Base-by-base conservation (phyloP, 2,797 vertebrate species). In the Florisuga fusca region DNA sequence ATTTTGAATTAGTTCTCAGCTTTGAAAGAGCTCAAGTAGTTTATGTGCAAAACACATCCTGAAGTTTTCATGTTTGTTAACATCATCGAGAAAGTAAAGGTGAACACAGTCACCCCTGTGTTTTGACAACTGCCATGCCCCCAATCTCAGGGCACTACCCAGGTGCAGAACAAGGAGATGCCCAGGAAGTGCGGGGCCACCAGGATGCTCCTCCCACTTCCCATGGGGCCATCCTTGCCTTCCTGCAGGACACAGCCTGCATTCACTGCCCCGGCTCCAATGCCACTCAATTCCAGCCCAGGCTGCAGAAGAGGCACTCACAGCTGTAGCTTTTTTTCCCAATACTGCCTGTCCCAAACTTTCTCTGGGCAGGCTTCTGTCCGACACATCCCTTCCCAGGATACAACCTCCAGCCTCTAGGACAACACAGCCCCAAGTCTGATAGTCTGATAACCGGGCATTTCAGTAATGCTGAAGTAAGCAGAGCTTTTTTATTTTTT, bases 31-130 rank as follows among this genome's bases (percentile, higher is more conserved):
- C 8, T 8, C 15, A 54, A 71, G n/a, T 3, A 64, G 34, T 23
- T 82, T 6, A 45, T 0, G 2, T 21, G 25, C 34, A 67, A 55
- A 74, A 62, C 9, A 11, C 59, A 27, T 34, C 27, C n/a, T 7
- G 41, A 33, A 59, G 55, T 36, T 16, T 4, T 16, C 8, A 3
- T 0, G 1, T 36, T 59, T 81, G 29, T 3, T 45, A 41, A 31
- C 51, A 61, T 12, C 57, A 41, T 4, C 6, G 8, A 55, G 41
- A 66, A 31, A 38, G 43, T 19, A 48, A 81, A 76, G 14, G 38
- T 4, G 33, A 29, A 72, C 0, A 0, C 3, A 43, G 29, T 2
- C 43, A 57, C 33, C 59, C 48, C 12, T 3, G 3, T 16, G 1
- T 12, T 69, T 9, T 14, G 29, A 5, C 10, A 55, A 4, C 21